phyloP scores from a whole-genome alignment of 2,113 vertebrate genomes.

The Hippocampus comes region DNA sequence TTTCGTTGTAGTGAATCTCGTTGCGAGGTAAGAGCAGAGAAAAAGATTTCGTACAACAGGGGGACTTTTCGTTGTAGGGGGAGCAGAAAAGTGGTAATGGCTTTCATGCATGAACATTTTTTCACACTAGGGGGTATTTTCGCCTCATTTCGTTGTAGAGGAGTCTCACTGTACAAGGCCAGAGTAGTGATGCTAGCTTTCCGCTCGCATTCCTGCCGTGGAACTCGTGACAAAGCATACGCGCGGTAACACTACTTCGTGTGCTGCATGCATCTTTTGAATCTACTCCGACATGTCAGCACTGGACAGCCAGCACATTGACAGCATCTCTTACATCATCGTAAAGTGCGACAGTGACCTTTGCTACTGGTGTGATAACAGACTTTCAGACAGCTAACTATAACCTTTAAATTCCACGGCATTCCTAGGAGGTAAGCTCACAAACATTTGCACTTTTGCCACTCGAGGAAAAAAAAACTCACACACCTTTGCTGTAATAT shows the following conservation, averaged over 20 bases:
- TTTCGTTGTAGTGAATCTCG: too few species aligned
- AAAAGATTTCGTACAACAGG: too few species aligned
- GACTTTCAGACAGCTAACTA: not conserved
- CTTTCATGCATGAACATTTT: too few species aligned
- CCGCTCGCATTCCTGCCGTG: not conserved
- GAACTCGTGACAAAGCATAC: not conserved
- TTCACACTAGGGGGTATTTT: too few species aligned
- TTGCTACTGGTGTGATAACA: not conserved
- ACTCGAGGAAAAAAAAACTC: too few species aligned
- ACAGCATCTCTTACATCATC: not conserved
- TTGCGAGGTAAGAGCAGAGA: too few species aligned
- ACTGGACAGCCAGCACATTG: not conserved
- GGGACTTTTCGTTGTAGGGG: too few species aligned
- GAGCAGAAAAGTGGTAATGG: too few species aligned
- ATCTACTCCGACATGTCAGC: not conserved
- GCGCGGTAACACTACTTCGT: not conserved
- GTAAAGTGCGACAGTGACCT: not conserved
- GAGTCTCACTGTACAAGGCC: not conserved
- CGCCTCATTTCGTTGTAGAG: too few species aligned
- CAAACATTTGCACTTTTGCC: slow-evolving; percentile 14
- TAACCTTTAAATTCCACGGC: not conserved
- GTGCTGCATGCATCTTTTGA: not conserved
- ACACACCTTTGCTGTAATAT: too few species aligned
- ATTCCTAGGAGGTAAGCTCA: not conserved
- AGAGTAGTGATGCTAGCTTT: not conserved